phyloP scores from a whole-genome alignment of 1,140 invertebrate genomes.

The Atta texana region DNA sequence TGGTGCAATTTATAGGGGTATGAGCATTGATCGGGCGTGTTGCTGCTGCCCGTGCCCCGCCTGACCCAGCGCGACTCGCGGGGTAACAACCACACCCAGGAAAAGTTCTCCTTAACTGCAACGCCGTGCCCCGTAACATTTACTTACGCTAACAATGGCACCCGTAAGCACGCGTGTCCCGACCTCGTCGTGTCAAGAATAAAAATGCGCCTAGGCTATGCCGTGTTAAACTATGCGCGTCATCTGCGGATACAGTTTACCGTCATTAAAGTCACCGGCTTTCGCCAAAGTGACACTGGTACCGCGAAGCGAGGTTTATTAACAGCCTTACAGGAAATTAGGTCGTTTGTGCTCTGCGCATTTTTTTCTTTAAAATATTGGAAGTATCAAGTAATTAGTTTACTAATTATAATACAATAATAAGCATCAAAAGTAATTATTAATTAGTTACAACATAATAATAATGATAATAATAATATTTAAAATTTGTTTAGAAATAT shows the following conservation, averaged over 20 bases:
- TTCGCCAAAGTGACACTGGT: constrained; percentile 13
- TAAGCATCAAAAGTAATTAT: too few species aligned
- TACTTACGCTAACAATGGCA: constrained; percentile 77
- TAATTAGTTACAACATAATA: too few species aligned
- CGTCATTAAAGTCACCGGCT: neutral
- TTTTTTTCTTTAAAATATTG: too few species aligned
- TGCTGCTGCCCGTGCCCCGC: constrained; percentile 77
- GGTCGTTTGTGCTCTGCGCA: too few species aligned
- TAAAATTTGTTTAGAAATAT: too few species aligned
- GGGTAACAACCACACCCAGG: constrained; percentile 76
- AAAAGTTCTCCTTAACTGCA: constrained; percentile 74
- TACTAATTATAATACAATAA: too few species aligned
- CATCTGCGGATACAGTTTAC: constrained; percentile 56
- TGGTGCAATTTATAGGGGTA: constrained; percentile 85
- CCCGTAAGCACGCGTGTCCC: constrained; percentile 11
- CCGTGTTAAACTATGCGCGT: constrained; percentile 3
- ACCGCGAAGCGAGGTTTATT: neutral
- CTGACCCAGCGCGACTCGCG: constrained; percentile 72
- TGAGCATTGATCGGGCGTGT: constrained; percentile 68
- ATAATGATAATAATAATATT: too few species aligned
- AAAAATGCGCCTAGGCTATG: constrained; percentile 56
- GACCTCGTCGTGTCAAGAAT: constrained; percentile 67
- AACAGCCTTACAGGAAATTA: too few species aligned
- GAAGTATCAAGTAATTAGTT: too few species aligned
- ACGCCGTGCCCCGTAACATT: constrained; percentile 80